These are phyloP conservation scores for Melieria omissa DNA, from an alignment of 2,888 invertebrate species.

Conservation along the genomic window DNA sequence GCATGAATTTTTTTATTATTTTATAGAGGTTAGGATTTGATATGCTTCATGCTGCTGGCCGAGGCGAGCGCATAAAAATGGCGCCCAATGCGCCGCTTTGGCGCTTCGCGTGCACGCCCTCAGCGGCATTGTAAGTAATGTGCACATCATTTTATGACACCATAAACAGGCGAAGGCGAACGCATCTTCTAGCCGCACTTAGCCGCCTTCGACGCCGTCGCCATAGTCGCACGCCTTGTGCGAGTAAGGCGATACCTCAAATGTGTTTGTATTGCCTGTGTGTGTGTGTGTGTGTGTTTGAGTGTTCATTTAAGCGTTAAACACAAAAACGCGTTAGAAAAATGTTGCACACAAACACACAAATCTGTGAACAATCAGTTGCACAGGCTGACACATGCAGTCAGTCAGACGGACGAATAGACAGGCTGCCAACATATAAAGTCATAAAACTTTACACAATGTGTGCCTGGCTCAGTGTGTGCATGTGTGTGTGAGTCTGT, in stretches of 20 bases:
- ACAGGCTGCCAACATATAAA: too few relatives aligned
- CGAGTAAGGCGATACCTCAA: background rate
- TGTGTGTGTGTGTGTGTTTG: conserved; percentile 12
- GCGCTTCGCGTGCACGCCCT: background rate
- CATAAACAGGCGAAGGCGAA: conserved; percentile 32
- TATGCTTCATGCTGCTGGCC: conserved; percentile 6
- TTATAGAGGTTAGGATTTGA: conserved; percentile 30
- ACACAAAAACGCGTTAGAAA: too few relatives aligned
- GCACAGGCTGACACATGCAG: too few relatives aligned
- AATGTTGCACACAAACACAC: too few relatives aligned
- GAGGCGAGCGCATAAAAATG: conserved; percentile 15
- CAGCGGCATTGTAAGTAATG: conserved; percentile 34
- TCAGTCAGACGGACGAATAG: too few relatives aligned
- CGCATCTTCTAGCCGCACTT: background rate
- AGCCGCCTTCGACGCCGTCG: too few relatives aligned
- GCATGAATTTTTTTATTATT: conserved; percentile 23
- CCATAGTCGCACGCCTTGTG: background rate
- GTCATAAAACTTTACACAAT: too few relatives aligned
- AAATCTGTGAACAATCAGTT: too few relatives aligned
- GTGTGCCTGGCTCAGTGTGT: too few relatives aligned
- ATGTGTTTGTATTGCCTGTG: background rate
- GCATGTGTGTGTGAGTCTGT: too few relatives aligned
- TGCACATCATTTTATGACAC: conserved; percentile 39
- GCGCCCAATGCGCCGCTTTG: conserved; percentile 15
- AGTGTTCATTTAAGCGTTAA: background rate